These are phyloP conservation scores for Lucilia sericata DNA, from an alignment of 1,140 invertebrate species.

Conservation along the genomic window DNA sequence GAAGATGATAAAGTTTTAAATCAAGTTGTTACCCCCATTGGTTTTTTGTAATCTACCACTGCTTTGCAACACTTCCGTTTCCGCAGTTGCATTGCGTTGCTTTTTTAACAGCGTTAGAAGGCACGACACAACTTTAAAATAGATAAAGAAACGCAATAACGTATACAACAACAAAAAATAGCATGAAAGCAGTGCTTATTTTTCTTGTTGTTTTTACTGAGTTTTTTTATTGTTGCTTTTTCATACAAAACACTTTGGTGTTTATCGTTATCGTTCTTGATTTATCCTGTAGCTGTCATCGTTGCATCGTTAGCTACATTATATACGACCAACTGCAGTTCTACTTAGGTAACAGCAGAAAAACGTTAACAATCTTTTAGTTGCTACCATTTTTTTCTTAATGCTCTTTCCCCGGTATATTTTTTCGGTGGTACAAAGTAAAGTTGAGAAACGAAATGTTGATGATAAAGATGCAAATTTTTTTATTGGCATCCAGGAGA, in stretches of 20 bases:
- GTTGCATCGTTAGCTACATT: constrained; percentile 45
- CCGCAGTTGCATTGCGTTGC: constrained; percentile 37
- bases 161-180: neutral
- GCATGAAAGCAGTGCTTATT: constrained; percentile 2
- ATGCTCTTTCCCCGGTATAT: neutral
- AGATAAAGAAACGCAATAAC: constrained; percentile 1
- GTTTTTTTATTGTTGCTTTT: constrained; percentile 14
- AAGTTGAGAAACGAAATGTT: constrained; percentile 9
- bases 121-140: neutral
- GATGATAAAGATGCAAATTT: constrained; percentile 25
- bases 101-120: neutral
- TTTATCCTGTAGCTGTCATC: constrained; percentile 46
- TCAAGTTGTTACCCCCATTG: constrained; percentile 37
- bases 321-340: constrained; percentile 28
- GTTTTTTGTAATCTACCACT: constrained; percentile 40
- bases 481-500: constrained; percentile 22
- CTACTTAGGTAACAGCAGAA: constrained; percentile 22
- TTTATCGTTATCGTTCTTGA: constrained; percentile 45
- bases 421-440: constrained; percentile 2
- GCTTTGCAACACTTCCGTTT: constrained; percentile 39
- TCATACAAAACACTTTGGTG: constrained; percentile 39
- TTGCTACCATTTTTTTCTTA: neutral
- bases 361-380: constrained; percentile 28
- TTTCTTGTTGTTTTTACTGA: neutral
- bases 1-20: constrained; percentile 38